Conservation (phyloP, 2,888 invertebrate species). For the Suillia variegata region DNA sequence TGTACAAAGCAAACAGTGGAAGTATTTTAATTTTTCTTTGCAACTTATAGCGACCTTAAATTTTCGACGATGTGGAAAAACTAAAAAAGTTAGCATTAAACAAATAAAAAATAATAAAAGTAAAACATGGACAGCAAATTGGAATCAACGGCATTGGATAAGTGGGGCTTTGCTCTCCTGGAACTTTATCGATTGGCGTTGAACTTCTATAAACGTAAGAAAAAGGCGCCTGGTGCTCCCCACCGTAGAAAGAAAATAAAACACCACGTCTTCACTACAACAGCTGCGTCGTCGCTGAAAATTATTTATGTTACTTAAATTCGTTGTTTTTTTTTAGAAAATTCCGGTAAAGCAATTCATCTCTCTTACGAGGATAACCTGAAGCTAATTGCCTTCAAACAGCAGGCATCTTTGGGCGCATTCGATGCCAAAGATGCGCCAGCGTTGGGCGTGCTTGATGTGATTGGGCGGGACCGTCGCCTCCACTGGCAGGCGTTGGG, state of each 20-base stretch:
- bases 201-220: conserved; percentile 90
- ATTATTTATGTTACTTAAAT: background rate
- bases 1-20: too few relatives aligned
- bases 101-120: too few relatives aligned
- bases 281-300: too few relatives aligned
- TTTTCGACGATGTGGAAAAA: too few relatives aligned
- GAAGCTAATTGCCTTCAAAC: conserved; percentile 88
- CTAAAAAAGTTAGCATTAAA: too few relatives aligned
- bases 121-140: conserved; percentile 25
- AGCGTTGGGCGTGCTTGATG: conserved; percentile 90
- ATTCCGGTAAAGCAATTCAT: conserved; percentile 96
- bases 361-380: conserved; percentile 92
- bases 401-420: conserved; percentile 88
- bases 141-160: conserved; percentile 51
- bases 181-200: conserved; percentile 90
- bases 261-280: conserved; percentile 25
- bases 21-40: too few relatives aligned
- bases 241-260: background rate
- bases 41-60: too few relatives aligned
- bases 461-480: conserved; percentile 91
- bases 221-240: too few relatives aligned
- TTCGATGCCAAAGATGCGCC: conserved; percentile 74
- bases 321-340: conserved; percentile 79
- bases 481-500: conserved; percentile 94
- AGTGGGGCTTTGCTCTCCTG: conserved; percentile 74